phyloP scores from a whole-genome alignment of 64 coral and sea anemone species.

The Stichodactyla helianthus region DNA sequence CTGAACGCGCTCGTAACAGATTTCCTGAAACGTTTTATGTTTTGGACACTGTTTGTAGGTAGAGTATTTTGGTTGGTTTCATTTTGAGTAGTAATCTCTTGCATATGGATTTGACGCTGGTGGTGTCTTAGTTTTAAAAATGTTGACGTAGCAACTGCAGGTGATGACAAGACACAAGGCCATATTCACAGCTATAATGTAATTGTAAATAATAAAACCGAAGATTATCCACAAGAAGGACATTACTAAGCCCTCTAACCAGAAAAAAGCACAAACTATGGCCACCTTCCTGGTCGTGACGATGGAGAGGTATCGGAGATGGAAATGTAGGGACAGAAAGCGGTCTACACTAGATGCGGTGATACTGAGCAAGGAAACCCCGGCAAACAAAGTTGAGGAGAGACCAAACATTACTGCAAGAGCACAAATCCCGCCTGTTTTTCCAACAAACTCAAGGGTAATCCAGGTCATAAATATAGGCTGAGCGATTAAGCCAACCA shows the following conservation, averaged over 20 bases:
- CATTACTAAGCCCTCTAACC: neutral
- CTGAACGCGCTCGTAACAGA: neutral
- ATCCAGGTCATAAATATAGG: constrained; percentile 10
- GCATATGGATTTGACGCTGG: neutral
- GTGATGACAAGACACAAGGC: neutral
- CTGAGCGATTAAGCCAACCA: constrained; percentile 26
- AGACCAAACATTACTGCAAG: constrained; percentile 1
- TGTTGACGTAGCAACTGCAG: neutral
- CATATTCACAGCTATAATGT: neutral
- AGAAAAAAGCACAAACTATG: neutral
- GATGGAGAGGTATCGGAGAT: constrained; percentile 1
- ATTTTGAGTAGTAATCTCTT: neutral
- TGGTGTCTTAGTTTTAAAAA: constrained; percentile 21
- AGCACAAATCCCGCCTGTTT: neutral
- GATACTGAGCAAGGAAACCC: constrained; percentile 8
- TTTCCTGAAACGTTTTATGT: constrained; percentile 8
- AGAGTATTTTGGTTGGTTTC: neutral
- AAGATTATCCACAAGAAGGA: neutral
- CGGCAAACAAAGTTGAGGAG: constrained; percentile 6
- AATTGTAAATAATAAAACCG: neutral
- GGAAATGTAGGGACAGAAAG: constrained; percentile 3
- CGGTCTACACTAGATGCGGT: neutral
- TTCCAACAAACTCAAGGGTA: neutral
- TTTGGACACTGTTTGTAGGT: neutral
- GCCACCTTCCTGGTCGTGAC: neutral